phyloP scores from a whole-genome alignment of 2,797 vertebrate genomes.

The Poeciliopsis turneri region DNA sequence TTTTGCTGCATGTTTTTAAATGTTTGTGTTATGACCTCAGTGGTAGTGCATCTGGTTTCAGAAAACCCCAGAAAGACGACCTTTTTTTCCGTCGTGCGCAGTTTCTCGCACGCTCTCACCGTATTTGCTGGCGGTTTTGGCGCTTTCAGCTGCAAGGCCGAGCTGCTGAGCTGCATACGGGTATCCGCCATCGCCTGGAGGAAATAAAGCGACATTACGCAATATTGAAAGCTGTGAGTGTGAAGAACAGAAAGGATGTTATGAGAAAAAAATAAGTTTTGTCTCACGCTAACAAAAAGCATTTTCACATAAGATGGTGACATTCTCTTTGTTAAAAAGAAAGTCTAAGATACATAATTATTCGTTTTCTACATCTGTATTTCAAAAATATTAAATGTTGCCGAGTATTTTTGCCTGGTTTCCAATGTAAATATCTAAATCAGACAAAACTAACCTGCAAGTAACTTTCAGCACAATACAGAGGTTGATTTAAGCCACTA shows the following conservation, averaged over 20 bases:
- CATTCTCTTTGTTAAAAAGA: not conserved
- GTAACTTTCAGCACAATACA: too few relatives aligned
- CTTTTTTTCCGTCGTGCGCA: slow-evolving; percentile 3
- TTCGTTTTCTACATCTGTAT: too few relatives aligned
- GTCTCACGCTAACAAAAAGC: not conserved
- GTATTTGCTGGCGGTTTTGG: slow-evolving; percentile 74
- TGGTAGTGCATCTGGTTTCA: not conserved
- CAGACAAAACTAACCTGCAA: too few relatives aligned
- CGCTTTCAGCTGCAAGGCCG: slow-evolving; percentile 64
- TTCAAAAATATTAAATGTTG: too few relatives aligned
- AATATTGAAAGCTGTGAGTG: not conserved
- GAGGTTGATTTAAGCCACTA: too few relatives aligned
- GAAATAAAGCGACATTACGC: not conserved
- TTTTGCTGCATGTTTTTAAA: not conserved
- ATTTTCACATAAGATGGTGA: not conserved
- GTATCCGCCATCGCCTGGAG: slow-evolving; percentile 72
- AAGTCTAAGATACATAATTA: not conserved
- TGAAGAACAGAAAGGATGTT: not conserved
- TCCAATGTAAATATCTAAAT: too few relatives aligned
- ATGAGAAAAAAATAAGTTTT: not conserved
- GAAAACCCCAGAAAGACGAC: not conserved
- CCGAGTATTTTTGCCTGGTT: too few relatives aligned
- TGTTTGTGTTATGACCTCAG: not conserved
- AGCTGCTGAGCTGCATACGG: slow-evolving; percentile 74
- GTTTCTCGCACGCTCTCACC: slow-evolving; percentile 66